Percentiles rank a stretch among this genome's conserved stretches.
Conservation (phyloP, 2,888 invertebrate species). For the Pomacea canaliculata region DNA sequence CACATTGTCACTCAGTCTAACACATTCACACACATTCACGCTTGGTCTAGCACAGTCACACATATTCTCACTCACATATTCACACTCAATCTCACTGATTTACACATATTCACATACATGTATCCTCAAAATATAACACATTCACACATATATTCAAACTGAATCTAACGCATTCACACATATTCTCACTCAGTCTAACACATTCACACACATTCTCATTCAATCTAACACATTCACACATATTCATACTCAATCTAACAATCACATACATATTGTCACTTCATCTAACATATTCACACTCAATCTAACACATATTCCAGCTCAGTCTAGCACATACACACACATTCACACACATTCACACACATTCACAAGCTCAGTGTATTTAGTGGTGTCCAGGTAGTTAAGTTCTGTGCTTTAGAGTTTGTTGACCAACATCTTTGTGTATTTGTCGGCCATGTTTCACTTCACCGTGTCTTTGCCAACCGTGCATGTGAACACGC, state of each 20-base stretch:
- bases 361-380: too few relatives aligned
- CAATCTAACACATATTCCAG: constrained; percentile 8
- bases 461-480: too few relatives aligned
- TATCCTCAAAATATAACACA: too few relatives aligned
- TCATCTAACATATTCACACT: background rate
- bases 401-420: too few relatives aligned
- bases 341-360: background rate
- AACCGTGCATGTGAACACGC: too few relatives aligned
- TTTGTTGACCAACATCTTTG: too few relatives aligned
- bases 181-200: constrained; percentile 1
- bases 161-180: background rate
- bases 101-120: background rate
- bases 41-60: too few relatives aligned
- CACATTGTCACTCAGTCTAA: background rate
- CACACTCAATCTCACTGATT: background rate
- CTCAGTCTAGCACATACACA: constrained; percentile 7
- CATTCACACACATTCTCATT: background rate
- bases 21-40: too few relatives aligned
- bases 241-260: background rate
- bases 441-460: too few relatives aligned
- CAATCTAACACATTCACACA: background rate
- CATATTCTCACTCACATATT: too few relatives aligned
- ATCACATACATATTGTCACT: background rate
- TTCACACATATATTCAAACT: background rate
- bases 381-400: too few relatives aligned